phyloP scores from a whole-genome alignment of 1,140 invertebrate genomes.

The Musca vetustissima region DNA sequence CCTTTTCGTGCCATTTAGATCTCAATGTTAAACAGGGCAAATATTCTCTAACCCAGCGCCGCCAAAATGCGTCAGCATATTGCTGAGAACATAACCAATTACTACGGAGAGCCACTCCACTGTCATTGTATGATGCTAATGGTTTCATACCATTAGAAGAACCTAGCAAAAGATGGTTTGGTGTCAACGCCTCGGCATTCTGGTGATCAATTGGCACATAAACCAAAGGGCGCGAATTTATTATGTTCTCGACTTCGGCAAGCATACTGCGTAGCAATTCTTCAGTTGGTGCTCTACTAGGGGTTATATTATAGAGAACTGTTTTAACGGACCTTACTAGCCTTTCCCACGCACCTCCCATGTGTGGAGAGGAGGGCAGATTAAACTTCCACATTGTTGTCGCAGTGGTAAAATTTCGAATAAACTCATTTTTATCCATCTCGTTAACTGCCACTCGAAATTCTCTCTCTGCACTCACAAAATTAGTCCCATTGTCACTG shows the following conservation, averaged over 20 bases:
- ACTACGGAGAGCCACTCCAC: not conserved
- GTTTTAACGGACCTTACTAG: not conserved
- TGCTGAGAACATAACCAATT: not conserved
- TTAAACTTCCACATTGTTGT: not conserved
- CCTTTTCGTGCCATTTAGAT: not conserved
- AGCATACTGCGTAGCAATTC: not conserved
- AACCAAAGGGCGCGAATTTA: not conserved
- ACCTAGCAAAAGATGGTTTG: slow-evolving; percentile 5
- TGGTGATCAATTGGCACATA: not conserved
- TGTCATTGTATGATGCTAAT: not conserved
- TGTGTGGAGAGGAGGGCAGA: not conserved
- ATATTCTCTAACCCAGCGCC: not conserved
- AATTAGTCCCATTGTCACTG: slow-evolving; percentile 15
- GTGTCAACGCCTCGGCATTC: not conserved
- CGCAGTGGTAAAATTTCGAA: not conserved
- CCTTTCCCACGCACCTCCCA: not conserved
- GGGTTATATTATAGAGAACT: not conserved
- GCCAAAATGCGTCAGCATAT: slow-evolving; percentile 7
- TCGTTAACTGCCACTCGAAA: not conserved
- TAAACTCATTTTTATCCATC: not conserved
- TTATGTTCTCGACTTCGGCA: not conserved
- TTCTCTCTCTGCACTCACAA: slow-evolving; percentile 16
- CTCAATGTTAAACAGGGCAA: slow-evolving; percentile 1
- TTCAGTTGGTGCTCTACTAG: not conserved
- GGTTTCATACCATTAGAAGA: slow-evolving; percentile 1